Evolutionary conservation across 2,113 vertebrate genomes (phyloP).

Genomic region (Antechinus stuartii): DNA sequence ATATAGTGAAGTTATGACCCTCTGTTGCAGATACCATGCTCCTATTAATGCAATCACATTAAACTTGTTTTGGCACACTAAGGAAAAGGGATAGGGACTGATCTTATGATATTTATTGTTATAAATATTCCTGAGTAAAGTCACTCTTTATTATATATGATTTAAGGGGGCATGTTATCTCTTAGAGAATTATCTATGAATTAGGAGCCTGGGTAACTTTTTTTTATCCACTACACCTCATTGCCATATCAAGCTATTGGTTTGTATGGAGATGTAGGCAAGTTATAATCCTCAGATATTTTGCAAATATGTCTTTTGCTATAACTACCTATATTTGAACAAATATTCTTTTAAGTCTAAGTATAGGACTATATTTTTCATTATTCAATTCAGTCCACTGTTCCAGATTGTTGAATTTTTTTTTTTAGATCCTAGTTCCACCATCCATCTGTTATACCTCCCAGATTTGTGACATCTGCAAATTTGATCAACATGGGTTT

Average conservation of each 20-base stretch:
- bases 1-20: neutral
- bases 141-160: neutral
- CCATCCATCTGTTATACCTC: neutral
- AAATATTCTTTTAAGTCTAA: neutral
- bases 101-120: neutral
- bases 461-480: neutral
- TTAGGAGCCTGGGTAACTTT: neutral
- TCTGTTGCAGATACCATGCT: neutral
- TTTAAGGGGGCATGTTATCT: neutral
- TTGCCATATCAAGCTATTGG: neutral
- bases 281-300: neutral
- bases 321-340: neutral
- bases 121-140: neutral
- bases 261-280: neutral
- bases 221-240: neutral
- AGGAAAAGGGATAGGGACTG: neutral
- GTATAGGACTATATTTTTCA: neutral
- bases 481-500: neutral
- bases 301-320: neutral
- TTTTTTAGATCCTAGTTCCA: neutral
- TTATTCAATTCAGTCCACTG: neutral
- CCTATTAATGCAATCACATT: neutral
- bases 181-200: neutral
- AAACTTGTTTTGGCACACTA: neutral
- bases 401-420: neutral